phyloP scores from a whole-genome alignment of 2,113 vertebrate species.

The Mungos mungo region DNA sequence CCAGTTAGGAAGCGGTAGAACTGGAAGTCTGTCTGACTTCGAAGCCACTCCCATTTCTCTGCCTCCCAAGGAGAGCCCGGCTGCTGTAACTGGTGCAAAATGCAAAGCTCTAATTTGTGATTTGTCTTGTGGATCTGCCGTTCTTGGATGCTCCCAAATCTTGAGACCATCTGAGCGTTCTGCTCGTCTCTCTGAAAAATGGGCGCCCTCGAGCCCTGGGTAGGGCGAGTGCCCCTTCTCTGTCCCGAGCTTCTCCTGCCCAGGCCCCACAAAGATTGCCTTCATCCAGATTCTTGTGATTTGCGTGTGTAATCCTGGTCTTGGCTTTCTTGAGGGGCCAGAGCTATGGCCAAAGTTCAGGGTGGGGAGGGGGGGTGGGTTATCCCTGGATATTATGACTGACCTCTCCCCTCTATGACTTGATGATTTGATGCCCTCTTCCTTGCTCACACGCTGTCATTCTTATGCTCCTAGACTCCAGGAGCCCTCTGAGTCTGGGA shows the following conservation, averaged over 20 bases:
- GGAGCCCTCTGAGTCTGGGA: neutral
- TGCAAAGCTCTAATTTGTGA: neutral
- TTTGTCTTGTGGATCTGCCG: neutral
- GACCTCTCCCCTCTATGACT: neutral
- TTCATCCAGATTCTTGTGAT: neutral
- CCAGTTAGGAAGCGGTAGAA: neutral
- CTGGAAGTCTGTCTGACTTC: neutral
- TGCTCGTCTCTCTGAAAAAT: neutral
- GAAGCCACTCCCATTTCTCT: neutral
- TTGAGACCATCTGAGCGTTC: neutral
- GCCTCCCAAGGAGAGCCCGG: neutral
- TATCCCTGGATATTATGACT: neutral
- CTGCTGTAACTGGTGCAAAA: neutral
- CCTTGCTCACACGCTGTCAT: accelerated
- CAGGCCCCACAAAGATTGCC: neutral
- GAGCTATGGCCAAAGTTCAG: neutral
- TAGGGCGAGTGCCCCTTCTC: neutral
- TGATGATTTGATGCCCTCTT: neutral
- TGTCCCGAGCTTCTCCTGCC: neutral
- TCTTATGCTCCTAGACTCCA: neutral
- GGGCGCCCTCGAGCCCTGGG: neutral
- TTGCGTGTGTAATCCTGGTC: neutral
- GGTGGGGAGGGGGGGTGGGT: neutral
- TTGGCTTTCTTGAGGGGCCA: neutral
- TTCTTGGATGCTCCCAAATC: neutral